Percentiles rank a stretch among this genome's conserved stretches.
Evolutionary conservation across 2,888 invertebrate species (phyloP).

Genomic region (Pammene fasciana): DNA sequence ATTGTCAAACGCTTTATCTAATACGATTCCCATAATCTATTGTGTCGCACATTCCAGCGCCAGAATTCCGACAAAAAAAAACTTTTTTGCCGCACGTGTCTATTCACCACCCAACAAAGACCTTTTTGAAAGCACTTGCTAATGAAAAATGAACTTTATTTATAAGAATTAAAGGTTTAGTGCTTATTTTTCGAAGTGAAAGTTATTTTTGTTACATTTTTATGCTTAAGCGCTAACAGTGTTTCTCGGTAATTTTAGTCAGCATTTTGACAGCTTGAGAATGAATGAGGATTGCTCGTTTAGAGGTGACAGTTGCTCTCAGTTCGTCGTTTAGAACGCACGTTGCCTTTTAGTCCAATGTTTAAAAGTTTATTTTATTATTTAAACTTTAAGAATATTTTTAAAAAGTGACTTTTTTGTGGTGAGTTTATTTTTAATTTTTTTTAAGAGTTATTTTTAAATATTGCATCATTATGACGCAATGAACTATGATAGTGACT

Average conservation of each 20-base stretch:
- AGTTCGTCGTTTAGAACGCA: background rate
- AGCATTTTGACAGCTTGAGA: slow-evolving; percentile 32
- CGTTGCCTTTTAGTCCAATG: slow-evolving; percentile 10
- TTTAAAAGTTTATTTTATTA: slow-evolving; percentile 18
- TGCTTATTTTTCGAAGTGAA: background rate
- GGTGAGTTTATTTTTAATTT: slow-evolving; percentile 12
- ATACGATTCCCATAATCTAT: slow-evolving; percentile 15
- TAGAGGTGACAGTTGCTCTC: slow-evolving; percentile 12
- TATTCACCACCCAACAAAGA: background rate
- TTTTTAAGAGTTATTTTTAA: background rate
- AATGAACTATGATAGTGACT: background rate
- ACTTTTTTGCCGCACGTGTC: slow-evolving; percentile 18
- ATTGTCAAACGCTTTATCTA: slow-evolving; percentile 6
- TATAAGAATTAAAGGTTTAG: background rate
- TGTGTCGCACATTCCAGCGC: slow-evolving; percentile 10
- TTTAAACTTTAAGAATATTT: slow-evolving; percentile 17
- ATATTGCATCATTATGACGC: slow-evolving; percentile 15
- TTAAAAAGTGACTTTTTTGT: slow-evolving; percentile 6
- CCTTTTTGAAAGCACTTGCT: background rate
- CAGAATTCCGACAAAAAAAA: slow-evolving; percentile 17
- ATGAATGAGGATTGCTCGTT: slow-evolving; percentile 9
- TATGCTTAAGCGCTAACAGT: slow-evolving; percentile 9
- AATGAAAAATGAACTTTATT: background rate
- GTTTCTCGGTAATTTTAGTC: slow-evolving; percentile 31
- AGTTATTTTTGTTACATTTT: slow-evolving; percentile 28